Evolutionary conservation across 2,113 vertebrate species (phyloP), one percentile per base, ranked within the genome.

Genomic region (Notothenia coriiceps): DNA sequence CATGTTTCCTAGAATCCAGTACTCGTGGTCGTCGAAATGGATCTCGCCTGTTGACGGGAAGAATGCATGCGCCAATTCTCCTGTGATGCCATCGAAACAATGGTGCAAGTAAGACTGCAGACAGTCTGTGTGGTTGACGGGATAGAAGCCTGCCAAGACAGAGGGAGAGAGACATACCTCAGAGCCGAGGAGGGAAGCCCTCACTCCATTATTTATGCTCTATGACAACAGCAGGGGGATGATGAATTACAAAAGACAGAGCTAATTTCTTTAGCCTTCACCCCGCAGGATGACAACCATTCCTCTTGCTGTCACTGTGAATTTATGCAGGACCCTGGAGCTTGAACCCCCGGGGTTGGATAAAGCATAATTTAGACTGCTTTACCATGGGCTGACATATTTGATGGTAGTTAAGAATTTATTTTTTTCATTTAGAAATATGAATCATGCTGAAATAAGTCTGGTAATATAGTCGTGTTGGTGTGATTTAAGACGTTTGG

Each of bases 51-150:
- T 96, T 6, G 96, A 94, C 0, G 98, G 98, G 88, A 99, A 99
- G 93, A 98, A 99, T 5, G 98, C 98, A 0, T 99, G 98, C 49
- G 98, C 98, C 80, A 99, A 86, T 25, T 99, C 98, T 6, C 98
- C 98, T 0, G 98, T 99, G 49, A 96, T 98, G 22, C 98, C 98
- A 0, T 99, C 98, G 10, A 99, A 99, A 92, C 98, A 99, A 91
- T 98, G 97, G 89, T 99, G 98, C 76, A 97, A 94, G 20, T 95
- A 89, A 0, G 97, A 98, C 89, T 95, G 95, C 92, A 97, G 89
- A 57, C 98, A 99, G 92, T 99, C 98, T 0, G 98, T 99, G 93
- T 99, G 98, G 92, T 98, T 98, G 91, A 94, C 90, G 0, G 97
- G 95, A 92, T 99, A 99, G 91, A 99, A 99, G 18, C 98, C 98